Base-by-base conservation (phyloP, 2,113 vertebrate species). In the Coracopsis vasa region DNA sequence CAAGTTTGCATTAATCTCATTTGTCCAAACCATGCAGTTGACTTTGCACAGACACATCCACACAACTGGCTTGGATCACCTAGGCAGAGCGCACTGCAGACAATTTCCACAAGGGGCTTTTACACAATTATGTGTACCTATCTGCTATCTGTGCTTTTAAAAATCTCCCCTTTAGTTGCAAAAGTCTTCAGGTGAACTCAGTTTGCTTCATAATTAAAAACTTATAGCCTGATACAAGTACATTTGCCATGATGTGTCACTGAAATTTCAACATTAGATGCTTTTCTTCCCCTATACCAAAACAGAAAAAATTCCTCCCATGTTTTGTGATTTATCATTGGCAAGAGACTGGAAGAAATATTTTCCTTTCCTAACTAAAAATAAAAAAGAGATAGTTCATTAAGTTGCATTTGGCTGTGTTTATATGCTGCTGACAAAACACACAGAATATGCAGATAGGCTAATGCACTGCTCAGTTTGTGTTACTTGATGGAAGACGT, bases 401-500 rank as follows among this genome's bases (percentile, higher is more conserved):
- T 72, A 89, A 89, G 70, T 53, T 91, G 44, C 31, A 79, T 85
- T 91, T 94, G 90, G 31, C 73, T 89, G 29, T 69, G 66, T 85
- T 94, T 88, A 70, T 72, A 77, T 39, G 41, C 51, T 90, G 73
- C 62, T 92, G 74, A 95, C 48, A 90, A 88, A 94, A 80, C 16
- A 86, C 16, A 58, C 10, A 74, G 50, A 53, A 42, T 71, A 80
- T 51, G 58, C 24, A 88, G 71, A 90, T 44, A 88, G 73, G 51
- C 72, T 67, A 89, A 92, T 14, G 35, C 41, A 75, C 72, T 79
- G 29, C 60, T 94, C 23, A 17, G 8, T 75, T 87, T 78, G 47
- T 90, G 80, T 85, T 80, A 69, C 62, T 87, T 94, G 91, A 95
- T 87, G 78, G 93, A 91, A 95, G 81, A 94, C 0, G 31, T 92